These are phyloP conservation scores for Ischnus inquisitorius DNA, from an alignment of 2,888 invertebrate genomes.

Conservation along the genomic window DNA sequence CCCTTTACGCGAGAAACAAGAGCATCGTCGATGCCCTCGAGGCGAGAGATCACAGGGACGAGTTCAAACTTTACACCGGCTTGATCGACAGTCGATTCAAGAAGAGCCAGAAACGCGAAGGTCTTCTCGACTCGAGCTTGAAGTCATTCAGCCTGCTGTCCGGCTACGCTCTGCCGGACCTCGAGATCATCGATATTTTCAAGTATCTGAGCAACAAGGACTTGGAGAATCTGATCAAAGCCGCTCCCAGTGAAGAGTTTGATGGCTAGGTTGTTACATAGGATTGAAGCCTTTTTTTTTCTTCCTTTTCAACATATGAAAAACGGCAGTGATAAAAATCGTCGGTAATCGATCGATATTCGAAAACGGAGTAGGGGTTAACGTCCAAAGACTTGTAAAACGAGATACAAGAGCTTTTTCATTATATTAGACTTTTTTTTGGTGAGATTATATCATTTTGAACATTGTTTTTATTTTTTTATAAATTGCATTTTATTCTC, in stretches of 20 bases:
- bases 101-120: neutral
- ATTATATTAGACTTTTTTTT: no score
- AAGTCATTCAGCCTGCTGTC: neutral
- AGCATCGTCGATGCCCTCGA: neutral
- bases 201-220: constrained; percentile 1
- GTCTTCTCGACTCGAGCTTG: neutral
- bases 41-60: neutral
- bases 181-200: neutral
- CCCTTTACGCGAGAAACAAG: neutral
- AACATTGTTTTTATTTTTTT: no score
- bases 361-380: no score
- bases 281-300: no score
- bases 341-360: no score
- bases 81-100: neutral
- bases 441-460: no score
- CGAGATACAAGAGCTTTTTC: no score
- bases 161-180: neutral
- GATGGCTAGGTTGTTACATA: neutral
- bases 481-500: no score
- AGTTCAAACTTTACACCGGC: neutral
- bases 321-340: no score
- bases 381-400: no score
- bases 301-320: no score
- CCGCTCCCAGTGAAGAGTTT: neutral
- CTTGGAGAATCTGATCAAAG: neutral